Conservation (phyloP, 2,888 invertebrate species). For the Lithophane leautieri region DNA sequence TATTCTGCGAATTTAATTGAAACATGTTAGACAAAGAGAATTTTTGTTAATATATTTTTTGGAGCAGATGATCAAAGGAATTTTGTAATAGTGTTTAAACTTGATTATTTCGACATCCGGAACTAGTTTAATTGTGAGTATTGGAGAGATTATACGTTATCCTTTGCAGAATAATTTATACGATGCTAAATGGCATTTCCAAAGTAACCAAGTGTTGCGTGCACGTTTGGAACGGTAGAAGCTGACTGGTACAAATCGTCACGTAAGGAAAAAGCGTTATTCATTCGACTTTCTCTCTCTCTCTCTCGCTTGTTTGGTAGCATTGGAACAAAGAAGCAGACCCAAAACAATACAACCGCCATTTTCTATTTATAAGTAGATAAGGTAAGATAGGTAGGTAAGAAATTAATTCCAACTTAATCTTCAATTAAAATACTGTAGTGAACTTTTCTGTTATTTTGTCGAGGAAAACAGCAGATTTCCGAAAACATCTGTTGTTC, state of each 20-base stretch:
- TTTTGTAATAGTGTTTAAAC: neutral
- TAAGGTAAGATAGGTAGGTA: neutral
- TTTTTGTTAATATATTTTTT: neutral
- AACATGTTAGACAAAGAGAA: neutral
- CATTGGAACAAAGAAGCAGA: neutral
- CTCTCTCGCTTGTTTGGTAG: neutral
- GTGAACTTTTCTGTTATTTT: neutral
- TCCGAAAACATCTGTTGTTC: neutral
- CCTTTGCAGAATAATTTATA: neutral
- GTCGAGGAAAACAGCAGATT: too few species aligned
- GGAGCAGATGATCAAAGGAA: neutral
- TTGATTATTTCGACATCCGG: neutral
- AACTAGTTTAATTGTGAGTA: neutral
- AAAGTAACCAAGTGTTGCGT: neutral
- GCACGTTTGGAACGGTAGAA: neutral
- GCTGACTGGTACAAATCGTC: too few species aligned
- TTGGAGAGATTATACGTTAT: neutral
- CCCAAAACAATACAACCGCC: neutral
- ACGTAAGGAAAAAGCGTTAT: too few species aligned
- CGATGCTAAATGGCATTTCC: neutral
- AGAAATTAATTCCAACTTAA: conserved; percentile 7
- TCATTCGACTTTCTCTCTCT: too few species aligned
- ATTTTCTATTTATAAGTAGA: neutral
- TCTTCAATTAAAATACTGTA: neutral
- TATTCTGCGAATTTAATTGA: neutral